Evolutionary conservation across 2,113 vertebrate genomes (phyloP), one percentile per base, ranked within the genome.

Genomic region (Lycocorax pyrrhopterus): DNA sequence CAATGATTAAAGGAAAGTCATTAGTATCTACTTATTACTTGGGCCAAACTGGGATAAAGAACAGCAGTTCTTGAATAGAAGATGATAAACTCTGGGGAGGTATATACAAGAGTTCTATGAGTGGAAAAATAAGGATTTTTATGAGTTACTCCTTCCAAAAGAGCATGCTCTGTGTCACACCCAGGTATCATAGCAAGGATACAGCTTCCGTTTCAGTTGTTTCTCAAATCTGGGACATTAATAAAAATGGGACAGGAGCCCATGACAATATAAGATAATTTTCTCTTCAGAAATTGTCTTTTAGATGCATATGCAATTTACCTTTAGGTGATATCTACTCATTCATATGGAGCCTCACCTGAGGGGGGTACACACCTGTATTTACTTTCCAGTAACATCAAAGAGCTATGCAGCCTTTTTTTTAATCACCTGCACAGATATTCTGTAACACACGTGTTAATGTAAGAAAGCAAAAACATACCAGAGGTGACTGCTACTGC

Each of bases 101-200:
- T 29, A 58, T 27, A 77, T 9, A 55, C 1, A 71, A 33, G 25
- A 85, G 29, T 62, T 86, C n/a, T 43, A 8, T 23, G 18, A 83
- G 39, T 39, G 7, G 23, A 60, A 90, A 89, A 96, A 32, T 22
- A 58, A 67, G 30, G 55, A 52, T 55, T 89, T 67, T 51, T 51
- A 17, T 2, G 32, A 63, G 63, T 63, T 29, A 51, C 29, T 88
- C n/a, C 56, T 80, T 60, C 32, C 62, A 27, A 79, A 92, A 78
- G 2, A 19, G 30, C 0, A 0, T 2, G 0, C 15, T 77, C 69
- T 80, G 33, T 32, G 25, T 74, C 60, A 81, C 1, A 8, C 17
- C 3, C 49, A 53, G 12, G 39, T 51, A 73, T 39, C 21, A 37
- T 2, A 64, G 8, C 17, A 46, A 84, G n/a, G 33, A 79, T 17